These are phyloP conservation scores for Sericinus montela DNA, from an alignment of 2,888 invertebrate species.

Conservation along the genomic window DNA sequence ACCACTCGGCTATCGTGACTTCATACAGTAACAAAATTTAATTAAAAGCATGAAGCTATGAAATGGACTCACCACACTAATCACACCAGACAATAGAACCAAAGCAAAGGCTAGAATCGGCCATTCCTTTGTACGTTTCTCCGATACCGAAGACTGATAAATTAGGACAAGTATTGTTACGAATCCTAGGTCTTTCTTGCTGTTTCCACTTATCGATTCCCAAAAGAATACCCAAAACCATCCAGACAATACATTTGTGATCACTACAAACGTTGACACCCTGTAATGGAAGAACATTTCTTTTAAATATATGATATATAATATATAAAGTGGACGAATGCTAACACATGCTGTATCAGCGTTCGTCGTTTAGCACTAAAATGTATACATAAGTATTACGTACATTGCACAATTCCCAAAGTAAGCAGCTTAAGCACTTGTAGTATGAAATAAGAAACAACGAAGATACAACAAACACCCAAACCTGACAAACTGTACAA, in stretches of 20 bases:
- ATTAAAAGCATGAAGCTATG: not conserved
- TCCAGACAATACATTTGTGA: slow-evolving; percentile 77
- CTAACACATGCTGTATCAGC: too few species aligned
- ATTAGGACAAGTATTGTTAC: slow-evolving; percentile 79
- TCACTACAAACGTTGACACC: slow-evolving; percentile 78
- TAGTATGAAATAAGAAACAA: too few species aligned
- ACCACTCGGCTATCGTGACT: too few species aligned
- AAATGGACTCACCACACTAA: slow-evolving; percentile 78
- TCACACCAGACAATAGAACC: slow-evolving; percentile 79
- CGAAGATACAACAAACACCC: too few species aligned
- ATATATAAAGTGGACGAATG: too few species aligned
- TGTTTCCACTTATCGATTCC: slow-evolving; percentile 65
- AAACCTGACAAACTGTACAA: too few species aligned
- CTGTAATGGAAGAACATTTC: slow-evolving; percentile 70
- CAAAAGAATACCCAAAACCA: slow-evolving; percentile 79
- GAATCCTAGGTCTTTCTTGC: slow-evolving; percentile 71
- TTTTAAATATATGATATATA: not conserved
- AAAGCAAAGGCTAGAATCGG: slow-evolving; percentile 76
- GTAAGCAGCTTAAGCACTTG: too few species aligned
- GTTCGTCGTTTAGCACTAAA: too few species aligned
- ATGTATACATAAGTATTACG: too few species aligned
- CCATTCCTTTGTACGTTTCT: slow-evolving; percentile 74
- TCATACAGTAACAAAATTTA: too few species aligned
- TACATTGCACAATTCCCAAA: too few species aligned
- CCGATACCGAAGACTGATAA: slow-evolving; percentile 76